Percentiles rank a stretch among this genome's conserved stretches.
phyloP scores from a whole-genome alignment of 23 tunicate genomes.

The Clavelina lepadiformis region DNA sequence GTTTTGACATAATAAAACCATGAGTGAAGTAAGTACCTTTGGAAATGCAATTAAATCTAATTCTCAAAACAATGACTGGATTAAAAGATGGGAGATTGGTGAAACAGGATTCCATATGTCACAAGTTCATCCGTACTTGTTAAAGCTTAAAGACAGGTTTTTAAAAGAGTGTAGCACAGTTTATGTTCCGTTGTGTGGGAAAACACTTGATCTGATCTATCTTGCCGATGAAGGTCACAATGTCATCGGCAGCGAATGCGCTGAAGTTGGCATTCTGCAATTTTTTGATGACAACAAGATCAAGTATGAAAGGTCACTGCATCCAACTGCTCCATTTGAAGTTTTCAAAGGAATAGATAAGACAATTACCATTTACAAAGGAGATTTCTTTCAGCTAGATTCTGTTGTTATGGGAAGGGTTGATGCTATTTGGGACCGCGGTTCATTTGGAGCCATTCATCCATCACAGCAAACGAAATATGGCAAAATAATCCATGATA shows the following conservation, averaged over 20 bases:
- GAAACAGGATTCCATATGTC: too few species aligned
- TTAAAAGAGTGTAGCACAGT: too few species aligned
- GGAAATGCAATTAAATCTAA: too few species aligned
- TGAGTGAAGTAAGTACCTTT: too few species aligned
- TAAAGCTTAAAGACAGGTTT: too few species aligned
- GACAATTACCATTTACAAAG: constrained; percentile 33
- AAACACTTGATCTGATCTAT: constrained; percentile 47
- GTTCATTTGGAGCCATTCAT: constrained; percentile 37
- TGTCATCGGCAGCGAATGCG: constrained; percentile 53
- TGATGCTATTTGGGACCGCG: constrained; percentile 53
- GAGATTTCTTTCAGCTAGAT: constrained; percentile 38
- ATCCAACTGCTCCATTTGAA: neutral
- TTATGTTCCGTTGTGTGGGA: constrained; percentile 57
- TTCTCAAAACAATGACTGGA: too few species aligned
- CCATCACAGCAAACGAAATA: constrained; percentile 6
- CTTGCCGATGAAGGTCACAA: constrained; percentile 56
- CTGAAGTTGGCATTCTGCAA: constrained; percentile 14
- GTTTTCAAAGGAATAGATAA: constrained; percentile 24
- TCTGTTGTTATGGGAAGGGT: constrained; percentile 17
- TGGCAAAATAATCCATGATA: neutral
- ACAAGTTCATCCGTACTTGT: too few species aligned
- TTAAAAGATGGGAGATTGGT: too few species aligned
- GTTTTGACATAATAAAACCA: too few species aligned
- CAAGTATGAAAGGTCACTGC: neutral
- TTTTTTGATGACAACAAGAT: constrained; percentile 28